Percentiles rank a stretch among this genome's conserved stretches.
phyloP scores from a whole-genome alignment of 2,888 invertebrate genomes.

The Ecliptopera silaceata region DNA sequence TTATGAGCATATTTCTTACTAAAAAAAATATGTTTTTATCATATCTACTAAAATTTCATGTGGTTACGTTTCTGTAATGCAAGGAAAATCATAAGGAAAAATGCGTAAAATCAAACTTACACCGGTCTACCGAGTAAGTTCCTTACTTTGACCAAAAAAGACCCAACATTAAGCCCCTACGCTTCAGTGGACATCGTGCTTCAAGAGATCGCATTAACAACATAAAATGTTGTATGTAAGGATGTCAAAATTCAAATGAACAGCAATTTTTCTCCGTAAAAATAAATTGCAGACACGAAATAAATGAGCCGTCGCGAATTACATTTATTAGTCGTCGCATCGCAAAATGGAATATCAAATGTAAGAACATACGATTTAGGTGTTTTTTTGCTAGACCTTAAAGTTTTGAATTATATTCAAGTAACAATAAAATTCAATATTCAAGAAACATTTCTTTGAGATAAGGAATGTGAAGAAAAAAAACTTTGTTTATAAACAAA shows the following conservation, averaged over 20 bases:
- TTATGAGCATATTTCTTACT: no score
- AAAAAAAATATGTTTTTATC: no score
- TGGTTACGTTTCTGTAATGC: no score
- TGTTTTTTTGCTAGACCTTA: neutral
- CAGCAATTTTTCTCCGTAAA: constrained; percentile 29
- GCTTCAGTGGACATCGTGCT: neutral
- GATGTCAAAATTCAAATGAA: constrained; percentile 32
- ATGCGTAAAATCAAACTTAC: neutral
- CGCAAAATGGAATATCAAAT: constrained; percentile 11
- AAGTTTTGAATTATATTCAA: no score
- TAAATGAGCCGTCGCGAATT: constrained; percentile 30
- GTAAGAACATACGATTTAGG: neutral
- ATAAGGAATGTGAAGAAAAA: no score
- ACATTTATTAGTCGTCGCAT: constrained; percentile 18
- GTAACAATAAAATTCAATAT: no score
- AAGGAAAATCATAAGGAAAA: neutral
- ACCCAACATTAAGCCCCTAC: neutral
- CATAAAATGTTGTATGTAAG: constrained; percentile 15
- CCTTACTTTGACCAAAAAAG: neutral
- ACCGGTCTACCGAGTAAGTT: no score
- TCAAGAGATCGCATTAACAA: constrained; percentile 6
- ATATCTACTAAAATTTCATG: no score
- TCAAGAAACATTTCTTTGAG: no score
- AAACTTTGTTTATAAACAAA: no score
- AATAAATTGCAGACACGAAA: constrained; percentile 30